Percentiles rank a stretch among this genome's conserved stretches.
phyloP scores from a whole-genome alignment of 2,797 vertebrate species.

The Microctenopoma steveboyesi region DNA sequence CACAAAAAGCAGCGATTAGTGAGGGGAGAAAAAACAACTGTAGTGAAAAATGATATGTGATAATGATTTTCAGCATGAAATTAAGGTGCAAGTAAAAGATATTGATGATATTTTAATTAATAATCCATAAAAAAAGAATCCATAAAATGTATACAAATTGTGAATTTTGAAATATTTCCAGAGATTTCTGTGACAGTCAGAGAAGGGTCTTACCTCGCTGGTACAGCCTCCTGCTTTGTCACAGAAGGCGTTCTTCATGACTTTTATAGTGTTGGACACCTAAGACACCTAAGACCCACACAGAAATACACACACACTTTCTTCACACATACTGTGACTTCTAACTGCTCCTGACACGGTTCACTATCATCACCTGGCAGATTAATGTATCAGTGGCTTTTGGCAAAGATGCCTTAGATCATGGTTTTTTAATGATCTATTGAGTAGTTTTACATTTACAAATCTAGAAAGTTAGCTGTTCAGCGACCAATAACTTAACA shows the following conservation, averaged over 20 bases:
- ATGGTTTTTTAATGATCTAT: too few relatives aligned
- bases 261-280: constrained; percentile 72
- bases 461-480: too few relatives aligned
- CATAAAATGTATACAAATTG: neutral
- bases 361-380: constrained; percentile 25
- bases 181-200: neutral
- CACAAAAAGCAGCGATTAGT: neutral
- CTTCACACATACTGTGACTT: constrained; percentile 7
- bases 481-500: too few relatives aligned
- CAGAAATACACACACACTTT: neutral
- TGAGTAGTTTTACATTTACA: too few relatives aligned
- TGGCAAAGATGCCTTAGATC: constrained; percentile 21
- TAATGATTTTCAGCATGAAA: neutral
- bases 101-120: neutral
- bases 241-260: neutral
- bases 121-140: too few relatives aligned
- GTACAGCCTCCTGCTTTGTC: constrained; percentile 42
- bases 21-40: neutral
- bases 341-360: constrained; percentile 16
- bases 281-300: constrained; percentile 52
- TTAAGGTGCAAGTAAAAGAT: neutral
- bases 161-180: neutral
- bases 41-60: neutral
- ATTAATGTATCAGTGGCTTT: constrained; percentile 38
- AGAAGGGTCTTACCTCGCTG: constrained; percentile 59